phyloP scores from a whole-genome alignment of 2,797 vertebrate genomes.

The Takifugu ocellatus region DNA sequence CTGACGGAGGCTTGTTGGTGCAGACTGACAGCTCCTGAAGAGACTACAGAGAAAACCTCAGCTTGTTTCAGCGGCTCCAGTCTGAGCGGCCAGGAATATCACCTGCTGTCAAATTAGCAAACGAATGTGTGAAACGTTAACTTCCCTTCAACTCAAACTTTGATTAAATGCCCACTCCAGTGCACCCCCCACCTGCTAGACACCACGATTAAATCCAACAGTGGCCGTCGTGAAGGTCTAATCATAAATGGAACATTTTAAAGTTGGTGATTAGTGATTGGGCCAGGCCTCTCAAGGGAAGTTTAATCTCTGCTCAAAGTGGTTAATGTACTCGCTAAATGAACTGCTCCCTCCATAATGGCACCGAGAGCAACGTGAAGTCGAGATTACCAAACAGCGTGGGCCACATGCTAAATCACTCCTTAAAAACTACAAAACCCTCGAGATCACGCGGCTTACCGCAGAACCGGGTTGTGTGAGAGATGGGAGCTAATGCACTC shows the following conservation, averaged over 20 bases:
- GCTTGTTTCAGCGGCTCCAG: slow-evolving; percentile 31
- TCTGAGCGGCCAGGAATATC: slow-evolving; percentile 5
- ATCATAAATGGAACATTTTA: slow-evolving; percentile 73
- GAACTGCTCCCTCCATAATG: slow-evolving; percentile 68
- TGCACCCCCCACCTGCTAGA: slow-evolving; percentile 30
- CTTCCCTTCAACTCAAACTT: slow-evolving; percentile 5
- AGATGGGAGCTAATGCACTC: slow-evolving; percentile 69
- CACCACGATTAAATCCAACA: slow-evolving; percentile 57
- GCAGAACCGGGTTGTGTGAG: slow-evolving; percentile 67
- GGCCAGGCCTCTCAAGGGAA: slow-evolving; percentile 65
- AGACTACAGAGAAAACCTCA: slow-evolving; percentile 39
- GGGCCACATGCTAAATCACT: slow-evolving; percentile 68
- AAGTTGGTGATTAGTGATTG: slow-evolving; percentile 76
- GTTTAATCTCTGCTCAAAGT: slow-evolving; percentile 73
- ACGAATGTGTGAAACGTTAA: slow-evolving; percentile 3
- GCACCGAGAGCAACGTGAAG: slow-evolving; percentile 65
- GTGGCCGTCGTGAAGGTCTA: slow-evolving; percentile 56
- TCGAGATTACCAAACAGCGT: slow-evolving; percentile 66
- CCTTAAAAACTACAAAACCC: slow-evolving; percentile 73
- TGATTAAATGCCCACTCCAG: slow-evolving; percentile 20
- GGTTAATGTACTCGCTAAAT: slow-evolving; percentile 76
- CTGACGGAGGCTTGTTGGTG: slow-evolving; percentile 56
- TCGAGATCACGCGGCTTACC: slow-evolving; percentile 71
- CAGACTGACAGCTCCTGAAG: slow-evolving; percentile 52
- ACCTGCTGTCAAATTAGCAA: too few species aligned